Conservation (phyloP, 2,797 vertebrate genomes). For the Acipenser oxyrinchus region DNA sequence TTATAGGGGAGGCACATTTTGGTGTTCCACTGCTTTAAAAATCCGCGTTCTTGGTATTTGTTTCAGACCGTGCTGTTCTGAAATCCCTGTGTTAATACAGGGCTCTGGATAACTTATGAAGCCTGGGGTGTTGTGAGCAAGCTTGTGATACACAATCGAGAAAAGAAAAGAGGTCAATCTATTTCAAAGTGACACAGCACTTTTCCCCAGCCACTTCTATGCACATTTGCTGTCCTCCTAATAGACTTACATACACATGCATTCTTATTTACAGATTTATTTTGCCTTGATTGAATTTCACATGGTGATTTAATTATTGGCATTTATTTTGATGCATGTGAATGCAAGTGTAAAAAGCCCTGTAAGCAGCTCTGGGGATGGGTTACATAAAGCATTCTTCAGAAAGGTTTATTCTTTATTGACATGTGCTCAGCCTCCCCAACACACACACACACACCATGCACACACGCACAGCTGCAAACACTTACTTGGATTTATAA, state of each 20-base stretch:
- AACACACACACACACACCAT: neutral
- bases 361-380: constrained; percentile 34
- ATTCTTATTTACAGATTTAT: constrained; percentile 64
- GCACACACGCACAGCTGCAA: too few relatives aligned
- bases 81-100: too few relatives aligned
- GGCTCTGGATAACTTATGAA: constrained; percentile 45
- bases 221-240: constrained; percentile 37
- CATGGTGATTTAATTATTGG: constrained; percentile 64
- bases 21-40: too few relatives aligned
- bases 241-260: constrained; percentile 61
- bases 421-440: neutral
- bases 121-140: constrained; percentile 42
- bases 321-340: constrained; percentile 67
- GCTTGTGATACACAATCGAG: constrained; percentile 43
- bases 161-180: constrained; percentile 39
- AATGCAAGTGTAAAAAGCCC: constrained; percentile 54
- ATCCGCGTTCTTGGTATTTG: too few relatives aligned
- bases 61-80: too few relatives aligned
- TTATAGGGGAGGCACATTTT: too few relatives aligned
- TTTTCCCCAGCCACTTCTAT: constrained; percentile 36
- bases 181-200: constrained; percentile 49
- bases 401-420: constrained; percentile 59
- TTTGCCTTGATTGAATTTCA: constrained; percentile 65
- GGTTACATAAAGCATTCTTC: constrained; percentile 65
- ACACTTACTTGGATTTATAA: too few relatives aligned